Conservation (phyloP, 2,888 invertebrate species). For the Strigamia maritima region DNA sequence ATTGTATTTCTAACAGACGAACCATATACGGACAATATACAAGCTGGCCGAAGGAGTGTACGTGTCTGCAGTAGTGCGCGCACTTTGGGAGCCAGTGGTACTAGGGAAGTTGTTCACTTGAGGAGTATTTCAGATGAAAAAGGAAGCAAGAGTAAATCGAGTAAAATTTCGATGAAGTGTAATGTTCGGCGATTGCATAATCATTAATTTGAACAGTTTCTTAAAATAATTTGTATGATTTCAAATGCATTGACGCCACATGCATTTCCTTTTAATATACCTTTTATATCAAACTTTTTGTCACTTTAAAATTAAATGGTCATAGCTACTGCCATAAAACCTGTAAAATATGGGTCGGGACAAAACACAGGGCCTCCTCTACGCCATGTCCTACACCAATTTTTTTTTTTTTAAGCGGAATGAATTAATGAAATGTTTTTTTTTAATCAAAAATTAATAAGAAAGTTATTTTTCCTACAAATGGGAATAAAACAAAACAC, state of each 20-base stretch:
- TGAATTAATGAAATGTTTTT: no score
- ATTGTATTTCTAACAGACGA: background rate
- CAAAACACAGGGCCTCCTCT: no score
- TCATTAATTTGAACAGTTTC: background rate
- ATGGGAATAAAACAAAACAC: no score
- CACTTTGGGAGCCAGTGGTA: background rate
- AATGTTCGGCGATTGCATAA: background rate
- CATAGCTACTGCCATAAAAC: background rate
- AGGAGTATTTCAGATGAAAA: background rate
- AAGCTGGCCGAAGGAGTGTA: background rate
- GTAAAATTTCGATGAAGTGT: background rate
- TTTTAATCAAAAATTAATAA: no score
- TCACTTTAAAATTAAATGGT: background rate
- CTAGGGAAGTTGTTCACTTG: background rate
- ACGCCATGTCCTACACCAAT: no score
- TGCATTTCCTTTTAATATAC: background rate
- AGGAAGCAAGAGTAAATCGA: background rate
- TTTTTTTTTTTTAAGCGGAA: no score
- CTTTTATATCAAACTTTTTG: background rate
- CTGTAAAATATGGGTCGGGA: no score
- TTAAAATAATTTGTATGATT: background rate
- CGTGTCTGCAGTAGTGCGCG: background rate
- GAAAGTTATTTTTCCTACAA: no score
- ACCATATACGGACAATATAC: conserved; percentile 8
- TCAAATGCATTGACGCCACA: background rate